These are phyloP conservation scores for Drosophila diplacantha DNA, from an alignment of 2,888 invertebrate genomes.

Conservation along the genomic window DNA sequence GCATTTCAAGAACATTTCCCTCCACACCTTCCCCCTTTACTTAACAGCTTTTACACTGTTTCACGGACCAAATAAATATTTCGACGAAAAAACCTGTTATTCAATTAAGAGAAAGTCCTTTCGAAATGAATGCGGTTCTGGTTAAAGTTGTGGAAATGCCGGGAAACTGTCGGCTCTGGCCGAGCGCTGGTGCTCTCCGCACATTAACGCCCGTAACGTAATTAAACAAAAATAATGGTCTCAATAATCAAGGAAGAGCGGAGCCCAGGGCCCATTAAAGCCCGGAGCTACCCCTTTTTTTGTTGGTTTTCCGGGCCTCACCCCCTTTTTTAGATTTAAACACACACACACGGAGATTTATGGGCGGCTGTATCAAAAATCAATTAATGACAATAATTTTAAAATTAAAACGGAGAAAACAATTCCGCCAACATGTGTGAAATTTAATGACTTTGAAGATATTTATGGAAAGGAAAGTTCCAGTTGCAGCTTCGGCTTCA, in stretches of 20 bases:
- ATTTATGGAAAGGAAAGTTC: conserved; percentile 63
- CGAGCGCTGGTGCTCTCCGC: conserved; percentile 51
- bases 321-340: conserved; percentile 24
- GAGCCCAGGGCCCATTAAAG: conserved; percentile 46
- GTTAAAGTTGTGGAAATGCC: background rate
- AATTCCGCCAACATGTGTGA: conserved; percentile 72
- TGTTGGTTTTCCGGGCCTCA: background rate
- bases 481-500: background rate
- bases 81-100: background rate
- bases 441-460: conserved; percentile 75
- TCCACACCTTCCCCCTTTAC: too few species aligned
- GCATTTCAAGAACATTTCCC: background rate
- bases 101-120: conserved; percentile 12
- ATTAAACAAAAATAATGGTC: conserved; percentile 73
- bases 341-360: conserved; percentile 57
- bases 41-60: background rate
- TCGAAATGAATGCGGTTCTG: conserved; percentile 23
- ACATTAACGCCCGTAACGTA: conserved; percentile 72
- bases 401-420: conserved; percentile 64
- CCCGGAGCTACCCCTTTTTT: conserved; percentile 53
- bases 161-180: conserved; percentile 3
- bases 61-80: background rate
- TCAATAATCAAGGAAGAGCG: conserved; percentile 64
- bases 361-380: conserved; percentile 68
- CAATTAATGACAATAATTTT: conserved; percentile 75